Evolutionary conservation across 2,888 invertebrate genomes (phyloP), one percentile per base, ranked within the genome.

Genomic region (Liopterus haemorrhoidalis): DNA sequence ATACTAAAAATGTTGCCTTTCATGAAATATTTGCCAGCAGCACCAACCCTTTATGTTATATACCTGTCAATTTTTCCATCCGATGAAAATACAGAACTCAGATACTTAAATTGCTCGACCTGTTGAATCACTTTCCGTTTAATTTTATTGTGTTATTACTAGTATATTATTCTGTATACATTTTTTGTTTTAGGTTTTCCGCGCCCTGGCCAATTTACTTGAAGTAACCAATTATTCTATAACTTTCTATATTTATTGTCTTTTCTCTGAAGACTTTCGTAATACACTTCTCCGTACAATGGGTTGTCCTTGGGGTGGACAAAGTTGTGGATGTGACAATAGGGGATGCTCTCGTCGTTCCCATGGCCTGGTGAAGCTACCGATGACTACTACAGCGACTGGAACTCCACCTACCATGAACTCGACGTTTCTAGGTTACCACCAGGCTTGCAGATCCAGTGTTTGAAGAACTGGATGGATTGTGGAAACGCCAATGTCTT

Each of bases 231-330:
- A 85, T 66, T 85, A 85, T 64, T 83, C 85, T 21, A 76, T 83
- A 50, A 85, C 85, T 24, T 85, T 85, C 70, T 82, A 85, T 64
- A 81, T 85, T 49, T 85, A 85, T 67, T 85, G 82, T 62, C 73
- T 84, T 47, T 83, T 85, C 65, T 84, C 83, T 52, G 81, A 83
- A 58, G 84, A 85, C 59, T 85, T 85, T 64, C 75, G 85, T 22
- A 79, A 77, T 57, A 85, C 84, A 1, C 66, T 82, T 50, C 65
- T 80, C 51, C 71, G 76, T 20, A 80, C 81, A n/a, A 64, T 82
- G 49, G 72, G 74, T 49, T 75, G 79, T 70, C 73, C 75, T 2
- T 74, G 74, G 69, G 50, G 55, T n/a, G 50, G 55, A 3, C 61
- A 61, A 4, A 51, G 54, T 11, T 52, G 66, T 27, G 63, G 64